A percentile compares a stretch with the other conserved stretches of the same genome.
Conservation (phyloP, 1,140 invertebrate species). For the Micrasema minimum region DNA sequence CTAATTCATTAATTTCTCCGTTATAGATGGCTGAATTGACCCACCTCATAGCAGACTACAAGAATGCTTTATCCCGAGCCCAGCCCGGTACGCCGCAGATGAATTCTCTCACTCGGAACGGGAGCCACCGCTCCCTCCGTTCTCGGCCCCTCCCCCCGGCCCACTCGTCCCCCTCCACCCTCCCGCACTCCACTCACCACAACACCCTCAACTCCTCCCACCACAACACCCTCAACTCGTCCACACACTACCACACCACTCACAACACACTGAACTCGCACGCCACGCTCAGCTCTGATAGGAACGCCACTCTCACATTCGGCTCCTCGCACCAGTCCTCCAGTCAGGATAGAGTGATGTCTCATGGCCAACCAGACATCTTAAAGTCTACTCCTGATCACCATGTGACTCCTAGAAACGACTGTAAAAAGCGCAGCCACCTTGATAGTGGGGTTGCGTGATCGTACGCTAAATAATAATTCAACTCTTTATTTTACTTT, state of each 20-base stretch:
- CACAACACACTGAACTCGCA: slow-evolving; percentile 69
- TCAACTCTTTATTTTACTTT: neutral
- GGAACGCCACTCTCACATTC: slow-evolving; percentile 61
- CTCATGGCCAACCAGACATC: slow-evolving; percentile 79
- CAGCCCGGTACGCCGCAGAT: slow-evolving; percentile 83
- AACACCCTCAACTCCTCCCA: slow-evolving; percentile 58
- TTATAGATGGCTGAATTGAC: slow-evolving; percentile 88
- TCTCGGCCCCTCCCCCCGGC: slow-evolving; percentile 55
- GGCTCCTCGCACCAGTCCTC: slow-evolving; percentile 56
- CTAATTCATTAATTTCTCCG: too few species aligned
- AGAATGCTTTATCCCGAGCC: slow-evolving; percentile 79
- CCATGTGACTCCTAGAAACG: slow-evolving; percentile 63
- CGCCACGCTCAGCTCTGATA: slow-evolving; percentile 63
- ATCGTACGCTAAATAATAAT: slow-evolving; percentile 54
- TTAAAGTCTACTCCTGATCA: slow-evolving; percentile 87
- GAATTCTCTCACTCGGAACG: slow-evolving; percentile 82
- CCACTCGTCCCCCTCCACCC: slow-evolving; percentile 59
- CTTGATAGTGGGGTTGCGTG: slow-evolving; percentile 68
- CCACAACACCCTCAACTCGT: slow-evolving; percentile 64
- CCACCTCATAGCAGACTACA: slow-evolving; percentile 93
- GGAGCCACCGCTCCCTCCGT: slow-evolving; percentile 69
- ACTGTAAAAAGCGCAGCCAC: slow-evolving; percentile 68
- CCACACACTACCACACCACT: slow-evolving; percentile 58
- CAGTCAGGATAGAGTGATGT: slow-evolving; percentile 61
- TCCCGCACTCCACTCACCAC: slow-evolving; percentile 60